Conservation (phyloP, 2,888 invertebrate species). For the Tipula vernalis region DNA sequence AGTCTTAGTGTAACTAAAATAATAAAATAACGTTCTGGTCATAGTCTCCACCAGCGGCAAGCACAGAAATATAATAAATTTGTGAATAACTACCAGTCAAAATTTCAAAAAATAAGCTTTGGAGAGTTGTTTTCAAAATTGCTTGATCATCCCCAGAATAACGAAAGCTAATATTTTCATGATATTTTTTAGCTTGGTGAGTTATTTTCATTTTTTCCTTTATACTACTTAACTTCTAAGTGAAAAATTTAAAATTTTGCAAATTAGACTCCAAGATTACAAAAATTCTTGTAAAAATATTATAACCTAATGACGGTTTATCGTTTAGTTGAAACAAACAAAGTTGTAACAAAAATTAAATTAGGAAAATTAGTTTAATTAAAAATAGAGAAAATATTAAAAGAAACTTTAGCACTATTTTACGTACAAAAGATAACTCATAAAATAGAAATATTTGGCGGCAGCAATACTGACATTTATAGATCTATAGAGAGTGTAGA, state of each 20-base stretch:
- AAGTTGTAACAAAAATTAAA: too few species aligned
- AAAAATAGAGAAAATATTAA: too few species aligned
- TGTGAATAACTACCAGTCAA: background rate
- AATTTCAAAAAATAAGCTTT: background rate
- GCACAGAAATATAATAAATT: background rate
- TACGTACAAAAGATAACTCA: background rate
- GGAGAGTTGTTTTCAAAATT: background rate
- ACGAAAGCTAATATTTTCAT: background rate
- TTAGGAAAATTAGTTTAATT: too few species aligned
- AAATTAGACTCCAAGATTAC: background rate
- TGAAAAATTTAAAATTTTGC: background rate
- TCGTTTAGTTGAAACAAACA: background rate
- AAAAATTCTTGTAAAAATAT: background rate
- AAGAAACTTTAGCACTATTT: background rate
- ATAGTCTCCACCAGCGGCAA: background rate
- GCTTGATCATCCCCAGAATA: background rate
- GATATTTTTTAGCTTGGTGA: background rate
- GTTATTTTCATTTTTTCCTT: background rate
- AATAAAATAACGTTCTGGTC: too few species aligned
- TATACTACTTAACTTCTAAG: background rate
- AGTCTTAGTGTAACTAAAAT: too few species aligned
- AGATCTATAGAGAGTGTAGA: background rate
- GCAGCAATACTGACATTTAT: background rate
- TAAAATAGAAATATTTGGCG: background rate
- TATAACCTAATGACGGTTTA: background rate